phyloP scores from a whole-genome alignment of 2,888 invertebrate genomes.

The Ophion obscuratus region DNA sequence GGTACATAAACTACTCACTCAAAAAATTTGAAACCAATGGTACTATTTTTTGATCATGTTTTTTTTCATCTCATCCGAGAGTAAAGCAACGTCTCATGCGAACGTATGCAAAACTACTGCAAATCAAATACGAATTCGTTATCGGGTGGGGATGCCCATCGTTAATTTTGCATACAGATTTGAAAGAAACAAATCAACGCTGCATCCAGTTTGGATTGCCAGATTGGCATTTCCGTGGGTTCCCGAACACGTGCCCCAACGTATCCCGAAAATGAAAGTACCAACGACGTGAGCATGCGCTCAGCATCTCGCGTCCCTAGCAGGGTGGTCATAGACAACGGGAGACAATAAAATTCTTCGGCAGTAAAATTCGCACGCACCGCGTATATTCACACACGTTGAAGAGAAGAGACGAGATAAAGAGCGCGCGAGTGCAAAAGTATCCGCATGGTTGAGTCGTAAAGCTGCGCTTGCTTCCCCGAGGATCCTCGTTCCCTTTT shows the following conservation, averaged over 20 bases:
- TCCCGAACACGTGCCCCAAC: background rate
- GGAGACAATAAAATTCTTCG: constrained; percentile 65
- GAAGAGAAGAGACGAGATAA: constrained; percentile 19
- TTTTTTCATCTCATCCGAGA: background rate
- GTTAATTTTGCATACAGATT: no score
- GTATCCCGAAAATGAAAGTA: constrained; percentile 26
- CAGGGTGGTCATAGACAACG: constrained; percentile 63
- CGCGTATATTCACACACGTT: constrained; percentile 35
- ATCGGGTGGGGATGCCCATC: background rate
- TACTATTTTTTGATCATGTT: background rate
- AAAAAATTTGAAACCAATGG: background rate
- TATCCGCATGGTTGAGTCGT: constrained; percentile 65
- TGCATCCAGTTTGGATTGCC: background rate
- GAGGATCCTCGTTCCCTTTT: constrained; percentile 32
- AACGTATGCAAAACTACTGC: background rate
- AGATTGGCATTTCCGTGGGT: background rate
- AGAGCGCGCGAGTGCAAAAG: constrained; percentile 39
- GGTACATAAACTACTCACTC: background rate
- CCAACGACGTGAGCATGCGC: background rate
- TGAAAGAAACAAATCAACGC: no score
- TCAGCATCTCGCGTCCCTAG: constrained; percentile 11
- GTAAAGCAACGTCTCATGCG: background rate
- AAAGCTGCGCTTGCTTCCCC: constrained; percentile 64
- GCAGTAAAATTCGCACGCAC: constrained; percentile 68
- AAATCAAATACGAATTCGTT: background rate